Conservation (phyloP, 2,797 vertebrate species). For the Manis javanica region DNA sequence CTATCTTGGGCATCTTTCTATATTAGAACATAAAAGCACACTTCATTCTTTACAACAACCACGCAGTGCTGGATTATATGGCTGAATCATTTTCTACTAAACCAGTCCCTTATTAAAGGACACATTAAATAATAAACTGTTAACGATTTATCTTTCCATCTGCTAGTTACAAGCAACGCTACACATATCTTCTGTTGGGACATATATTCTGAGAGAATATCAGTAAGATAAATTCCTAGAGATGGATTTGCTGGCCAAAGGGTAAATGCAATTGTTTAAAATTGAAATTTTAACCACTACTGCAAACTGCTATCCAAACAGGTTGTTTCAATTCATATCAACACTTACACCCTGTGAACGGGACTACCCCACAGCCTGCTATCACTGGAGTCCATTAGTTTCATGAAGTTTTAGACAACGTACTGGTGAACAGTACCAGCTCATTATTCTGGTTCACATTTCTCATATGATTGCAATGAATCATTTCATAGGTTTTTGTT, state of each 20-base stretch:
- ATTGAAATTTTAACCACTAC: background rate
- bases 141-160: background rate
- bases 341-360: fast-evolving
- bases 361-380: background rate
- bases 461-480: background rate
- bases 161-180: background rate
- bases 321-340: background rate
- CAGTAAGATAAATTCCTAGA: background rate
- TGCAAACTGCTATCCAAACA: background rate
- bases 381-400: background rate
- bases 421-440: background rate
- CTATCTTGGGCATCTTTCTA: background rate
- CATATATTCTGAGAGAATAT: background rate
- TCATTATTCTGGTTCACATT: background rate
- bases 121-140: background rate
- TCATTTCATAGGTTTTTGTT: background rate
- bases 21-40: background rate
- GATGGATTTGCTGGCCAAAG: background rate
- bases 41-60: background rate
- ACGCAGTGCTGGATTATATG: background rate
- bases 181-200: background rate
- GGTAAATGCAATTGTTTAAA: background rate
- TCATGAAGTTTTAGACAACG: background rate
- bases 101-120: background rate
- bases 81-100: background rate